Percentiles rank a stretch among this genome's conserved stretches.
Conservation (phyloP, 2,797 vertebrate genomes). For the Alosa sapidissima region DNA sequence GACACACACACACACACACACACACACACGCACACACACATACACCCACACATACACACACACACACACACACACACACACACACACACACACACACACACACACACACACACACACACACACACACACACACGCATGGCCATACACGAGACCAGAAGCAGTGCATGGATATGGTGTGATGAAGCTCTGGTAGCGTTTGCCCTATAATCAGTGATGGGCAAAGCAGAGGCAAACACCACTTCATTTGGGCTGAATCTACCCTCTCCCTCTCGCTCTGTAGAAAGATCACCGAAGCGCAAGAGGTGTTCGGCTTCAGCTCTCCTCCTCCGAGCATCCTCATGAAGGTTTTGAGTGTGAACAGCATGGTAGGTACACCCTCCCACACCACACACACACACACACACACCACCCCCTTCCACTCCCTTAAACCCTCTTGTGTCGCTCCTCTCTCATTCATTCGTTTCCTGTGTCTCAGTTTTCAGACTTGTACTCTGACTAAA, state of each 20-base stretch:
- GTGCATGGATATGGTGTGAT: neutral
- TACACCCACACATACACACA: neutral
- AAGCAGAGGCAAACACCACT: neutral
- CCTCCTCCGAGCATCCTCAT: slow-evolving; percentile 77
- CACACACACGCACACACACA: neutral
- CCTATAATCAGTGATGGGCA: neutral
- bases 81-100: slow-evolving; percentile 2
- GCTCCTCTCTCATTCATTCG: neutral
- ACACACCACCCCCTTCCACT: neutral
- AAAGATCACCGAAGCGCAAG: slow-evolving; percentile 71
- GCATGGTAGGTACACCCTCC: slow-evolving; percentile 73
- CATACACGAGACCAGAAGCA: neutral
- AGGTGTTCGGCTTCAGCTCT: slow-evolving; percentile 58
- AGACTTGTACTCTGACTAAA: neutral
- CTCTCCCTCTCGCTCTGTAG: slow-evolving; percentile 57
- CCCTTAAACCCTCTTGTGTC: neutral
- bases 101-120: neutral
- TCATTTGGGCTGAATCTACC: neutral
- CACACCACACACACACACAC: slow-evolving; percentile 3
- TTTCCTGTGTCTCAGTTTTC: neutral
- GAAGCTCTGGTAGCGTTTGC: neutral
- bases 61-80: neutral
- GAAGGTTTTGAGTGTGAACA: slow-evolving; percentile 87
- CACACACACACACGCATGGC: neutral
- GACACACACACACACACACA: neutral